Percentiles rank a stretch among this genome's conserved stretches.
Evolutionary conservation across 2,888 invertebrate species (phyloP).

Genomic region (Machimus rusticus): DNA sequence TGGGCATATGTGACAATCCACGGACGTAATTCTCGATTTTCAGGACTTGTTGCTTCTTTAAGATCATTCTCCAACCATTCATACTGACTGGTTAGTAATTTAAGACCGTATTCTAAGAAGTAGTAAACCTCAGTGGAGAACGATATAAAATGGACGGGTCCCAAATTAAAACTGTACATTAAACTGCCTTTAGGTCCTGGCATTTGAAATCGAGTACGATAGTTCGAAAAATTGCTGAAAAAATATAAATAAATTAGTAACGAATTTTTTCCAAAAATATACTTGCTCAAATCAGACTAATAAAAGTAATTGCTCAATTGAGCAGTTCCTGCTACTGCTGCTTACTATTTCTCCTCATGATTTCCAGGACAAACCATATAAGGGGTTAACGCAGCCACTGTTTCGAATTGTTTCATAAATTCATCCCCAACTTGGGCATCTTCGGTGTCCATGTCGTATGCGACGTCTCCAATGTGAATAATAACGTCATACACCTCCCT

Average conservation of each 20-base stretch:
- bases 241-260: background rate
- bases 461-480: constrained; percentile 94
- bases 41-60: constrained; percentile 73
- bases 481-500: constrained; percentile 82
- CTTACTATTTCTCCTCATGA: constrained; percentile 82
- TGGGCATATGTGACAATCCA: constrained; percentile 88
- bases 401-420: constrained; percentile 92
- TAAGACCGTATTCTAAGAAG: constrained; percentile 84
- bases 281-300: background rate
- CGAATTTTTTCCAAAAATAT: too few relatives aligned
- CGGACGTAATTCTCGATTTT: constrained; percentile 75
- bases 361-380: constrained; percentile 94
- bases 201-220: constrained; percentile 90
- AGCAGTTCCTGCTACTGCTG: background rate
- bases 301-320: background rate
- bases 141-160: constrained; percentile 90
- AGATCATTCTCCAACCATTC: constrained; percentile 89
- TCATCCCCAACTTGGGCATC: constrained; percentile 86
- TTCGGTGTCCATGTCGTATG: constrained; percentile 88
- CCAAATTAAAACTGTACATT: constrained; percentile 88
- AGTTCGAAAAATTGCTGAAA: constrained; percentile 95
- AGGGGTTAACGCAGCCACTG: constrained; percentile 87
- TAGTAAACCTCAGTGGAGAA: constrained; percentile 96
- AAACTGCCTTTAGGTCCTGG: constrained; percentile 76
- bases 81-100: constrained; percentile 80